Base-by-base conservation (phyloP, 2,888 invertebrate genomes). In the Drosophila austrosaltans region DNA sequence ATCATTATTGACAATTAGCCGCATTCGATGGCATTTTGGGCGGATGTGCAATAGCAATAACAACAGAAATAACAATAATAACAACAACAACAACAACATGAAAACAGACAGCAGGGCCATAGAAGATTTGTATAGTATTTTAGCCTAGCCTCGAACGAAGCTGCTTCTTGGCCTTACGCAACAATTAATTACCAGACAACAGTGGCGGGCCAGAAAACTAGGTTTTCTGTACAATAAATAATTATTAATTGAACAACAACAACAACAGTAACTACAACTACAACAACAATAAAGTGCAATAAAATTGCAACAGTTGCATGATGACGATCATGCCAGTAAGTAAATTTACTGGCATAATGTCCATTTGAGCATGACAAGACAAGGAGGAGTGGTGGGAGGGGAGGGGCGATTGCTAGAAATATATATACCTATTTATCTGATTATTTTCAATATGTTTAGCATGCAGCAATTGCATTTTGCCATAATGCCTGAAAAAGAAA, bases 1-100 rank as follows among this genome's bases (percentile, higher is more conserved):
- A 86, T 84, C 83, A 84, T 88, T 84, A 88, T 88, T 84, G 89
- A 84, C 87, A 87, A 85, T 85, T 85, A 85, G 84, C 84, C 84
- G 87, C 84, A 83, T 85, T 85, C 72, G 88, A 83, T 82, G 86
- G 83, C 83, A 80, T 81, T 80, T 80, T 73, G 75, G 79, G 81
- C 88, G 83, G 83, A 83, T 83, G 83, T 83, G 72, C 88, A 72
- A 70, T 67, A 68, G 64, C 79, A 79, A 60, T 72, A 72, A 58
- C 60, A 79, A 22, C 77, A 71, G 3, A 58, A 64, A 25, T 56
- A 69, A 22, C 63, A 57, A 36, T 32, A 28, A 53, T 61, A 39
- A 12, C 8, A 44, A 12, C 40, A 40, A 36, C 5, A 63, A 20
- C 58, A 69, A 22, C 63, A 56, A 36, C 42, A 16, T 16, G 16